phyloP scores from a whole-genome alignment of 2,888 invertebrate species.

The Conus canariensis region DNA sequence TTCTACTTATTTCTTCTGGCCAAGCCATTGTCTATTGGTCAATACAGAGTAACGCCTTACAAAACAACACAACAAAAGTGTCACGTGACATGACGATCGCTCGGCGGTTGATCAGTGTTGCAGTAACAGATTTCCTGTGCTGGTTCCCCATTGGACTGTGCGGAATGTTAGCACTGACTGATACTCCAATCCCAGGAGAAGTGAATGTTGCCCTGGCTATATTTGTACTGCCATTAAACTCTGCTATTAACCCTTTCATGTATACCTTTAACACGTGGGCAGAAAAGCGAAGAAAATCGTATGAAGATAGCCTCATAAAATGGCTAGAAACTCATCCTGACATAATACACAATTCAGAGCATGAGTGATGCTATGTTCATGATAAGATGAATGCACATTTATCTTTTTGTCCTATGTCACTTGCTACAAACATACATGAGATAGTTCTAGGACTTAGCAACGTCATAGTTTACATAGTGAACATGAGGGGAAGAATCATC shows the following conservation, averaged over 20 bases:
- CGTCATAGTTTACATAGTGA: too few relatives aligned
- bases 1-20: not conserved
- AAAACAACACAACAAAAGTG: not conserved
- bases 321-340: too few relatives aligned
- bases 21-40: not conserved
- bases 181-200: conserved; percentile 2
- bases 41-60: not conserved
- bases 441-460: too few relatives aligned
- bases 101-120: not conserved
- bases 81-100: conserved; percentile 8
- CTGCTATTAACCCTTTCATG: conserved; percentile 16
- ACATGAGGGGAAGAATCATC: too few relatives aligned
- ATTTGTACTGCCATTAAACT: not conserved
- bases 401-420: too few relatives aligned
- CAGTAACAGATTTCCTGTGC: conserved; percentile 13
- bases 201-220: not conserved
- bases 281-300: too few relatives aligned
- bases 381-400: too few relatives aligned
- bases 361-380: too few relatives aligned
- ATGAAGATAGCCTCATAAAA: too few relatives aligned
- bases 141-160: conserved; percentile 24
- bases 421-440: too few relatives aligned
- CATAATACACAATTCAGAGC: too few relatives aligned
- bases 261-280: conserved; percentile 19
- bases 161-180: not conserved